phyloP scores from a whole-genome alignment of 2,113 vertebrate genomes.

The Circaetus cinerascens region DNA sequence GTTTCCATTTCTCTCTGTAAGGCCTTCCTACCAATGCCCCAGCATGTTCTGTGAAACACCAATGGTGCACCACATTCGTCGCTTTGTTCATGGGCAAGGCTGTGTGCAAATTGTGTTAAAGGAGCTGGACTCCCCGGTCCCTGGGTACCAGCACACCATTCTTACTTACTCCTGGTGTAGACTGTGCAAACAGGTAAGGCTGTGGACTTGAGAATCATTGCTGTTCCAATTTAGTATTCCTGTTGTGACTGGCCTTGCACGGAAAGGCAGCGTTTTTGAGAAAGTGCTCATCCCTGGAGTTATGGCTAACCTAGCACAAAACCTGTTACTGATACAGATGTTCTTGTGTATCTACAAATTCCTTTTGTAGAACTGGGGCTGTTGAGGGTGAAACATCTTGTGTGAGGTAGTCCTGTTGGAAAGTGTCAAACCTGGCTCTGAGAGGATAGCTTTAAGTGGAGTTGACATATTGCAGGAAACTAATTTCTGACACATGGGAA shows the following conservation, averaged over 20 bases:
- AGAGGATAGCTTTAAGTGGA: background rate
- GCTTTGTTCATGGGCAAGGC: slow-evolving; percentile 94
- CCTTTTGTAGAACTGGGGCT: background rate
- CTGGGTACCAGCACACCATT: slow-evolving; percentile 97
- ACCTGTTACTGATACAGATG: background rate
- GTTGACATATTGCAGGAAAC: background rate
- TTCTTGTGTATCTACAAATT: background rate
- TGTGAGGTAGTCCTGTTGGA: background rate
- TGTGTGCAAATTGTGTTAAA: slow-evolving; percentile 98
- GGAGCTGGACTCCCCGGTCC: slow-evolving; percentile 95
- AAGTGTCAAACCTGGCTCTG: background rate
- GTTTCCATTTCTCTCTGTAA: slow-evolving; percentile 48
- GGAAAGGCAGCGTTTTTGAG: background rate
- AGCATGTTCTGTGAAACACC: slow-evolving; percentile 97
- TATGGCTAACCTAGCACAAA: background rate
- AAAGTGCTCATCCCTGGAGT: background rate
- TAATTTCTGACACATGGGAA: background rate
- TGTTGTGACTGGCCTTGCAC: background rate
- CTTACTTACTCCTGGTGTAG: slow-evolving; percentile 98
- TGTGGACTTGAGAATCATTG: background rate
- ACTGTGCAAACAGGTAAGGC: slow-evolving; percentile 91
- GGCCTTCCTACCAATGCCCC: slow-evolving; percentile 95
- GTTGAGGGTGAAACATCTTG: background rate
- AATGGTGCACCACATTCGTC: slow-evolving; percentile 96
- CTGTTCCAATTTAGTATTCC: background rate